phyloP scores from a whole-genome alignment of 2,113 vertebrate genomes.

The Epinephelus moara region DNA sequence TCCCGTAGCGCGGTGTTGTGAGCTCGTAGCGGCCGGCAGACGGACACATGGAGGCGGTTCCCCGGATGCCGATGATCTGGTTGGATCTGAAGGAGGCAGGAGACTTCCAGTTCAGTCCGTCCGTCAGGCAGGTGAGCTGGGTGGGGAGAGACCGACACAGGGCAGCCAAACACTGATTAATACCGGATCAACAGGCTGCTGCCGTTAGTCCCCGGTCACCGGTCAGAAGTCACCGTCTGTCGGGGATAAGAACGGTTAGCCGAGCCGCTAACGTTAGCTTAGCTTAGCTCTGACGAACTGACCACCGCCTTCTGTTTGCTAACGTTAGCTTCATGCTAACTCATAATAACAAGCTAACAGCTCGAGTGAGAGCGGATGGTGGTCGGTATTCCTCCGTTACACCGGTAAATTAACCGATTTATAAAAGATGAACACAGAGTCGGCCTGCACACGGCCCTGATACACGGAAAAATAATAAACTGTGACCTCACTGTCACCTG shows the following conservation, averaged over 20 bases:
- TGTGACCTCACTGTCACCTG: slow-evolving; percentile 68
- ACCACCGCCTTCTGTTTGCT: slow-evolving; percentile 75
- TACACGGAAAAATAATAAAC: slow-evolving; percentile 20
- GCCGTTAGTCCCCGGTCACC: not conserved
- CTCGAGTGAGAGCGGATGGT: too few relatives aligned
- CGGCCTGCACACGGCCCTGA: slow-evolving; percentile 3
- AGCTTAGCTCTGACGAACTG: slow-evolving; percentile 6
- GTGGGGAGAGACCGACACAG: slow-evolving; percentile 79
- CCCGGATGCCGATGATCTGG: slow-evolving; percentile 99
- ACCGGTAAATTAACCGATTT: too few relatives aligned
- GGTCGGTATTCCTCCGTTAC: too few relatives aligned
- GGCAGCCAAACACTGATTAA: slow-evolving; percentile 68
- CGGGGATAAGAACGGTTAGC: slow-evolving; percentile 20
- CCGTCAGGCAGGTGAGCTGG: slow-evolving; percentile 86
- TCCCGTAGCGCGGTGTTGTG: not conserved
- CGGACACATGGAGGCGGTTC: slow-evolving; percentile 94
- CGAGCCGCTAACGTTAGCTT: slow-evolving; percentile 44
- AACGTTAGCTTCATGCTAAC: slow-evolving; percentile 62
- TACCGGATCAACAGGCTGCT: not conserved
- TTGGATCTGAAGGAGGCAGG: slow-evolving; percentile 93
- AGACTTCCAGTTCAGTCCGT: slow-evolving; percentile 85
- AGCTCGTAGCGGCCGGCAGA: slow-evolving; percentile 36
- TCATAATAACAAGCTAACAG: slow-evolving; percentile 2
- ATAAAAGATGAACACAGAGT: not conserved
- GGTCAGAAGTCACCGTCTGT: too few relatives aligned